These are phyloP conservation scores for Nephrocerus scutellatus DNA, from an alignment of 2,888 invertebrate species.

Conservation along the genomic window DNA sequence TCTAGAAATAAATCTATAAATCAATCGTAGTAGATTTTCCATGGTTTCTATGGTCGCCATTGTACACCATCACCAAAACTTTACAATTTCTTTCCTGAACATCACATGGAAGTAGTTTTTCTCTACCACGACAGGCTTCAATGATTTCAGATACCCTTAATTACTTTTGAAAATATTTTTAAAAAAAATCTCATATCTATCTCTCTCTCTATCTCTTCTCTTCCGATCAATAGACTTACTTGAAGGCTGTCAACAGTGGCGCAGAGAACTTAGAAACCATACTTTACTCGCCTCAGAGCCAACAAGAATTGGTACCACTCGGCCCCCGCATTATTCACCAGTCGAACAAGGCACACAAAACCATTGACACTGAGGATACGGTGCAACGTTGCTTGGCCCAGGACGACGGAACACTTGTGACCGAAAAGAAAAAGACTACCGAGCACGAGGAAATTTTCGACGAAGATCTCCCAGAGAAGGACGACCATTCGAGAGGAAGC, in stretches of 20 bases:
- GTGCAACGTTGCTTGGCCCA: conserved; percentile 68
- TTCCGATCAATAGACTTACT: conserved; percentile 55
- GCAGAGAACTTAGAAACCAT: conserved; percentile 65
- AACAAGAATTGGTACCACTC: conserved; percentile 56
- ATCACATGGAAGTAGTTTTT: no score
- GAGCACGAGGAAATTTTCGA: conserved; percentile 80
- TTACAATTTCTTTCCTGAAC: no score
- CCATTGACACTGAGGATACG: conserved; percentile 80
- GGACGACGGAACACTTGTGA: conserved; percentile 77
- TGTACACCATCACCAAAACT: no score
- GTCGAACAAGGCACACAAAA: conserved; percentile 68
- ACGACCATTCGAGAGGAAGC: conserved; percentile 41
- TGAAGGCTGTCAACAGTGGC: conserved; percentile 62
- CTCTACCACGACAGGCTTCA: no score
- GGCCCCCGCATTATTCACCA: conserved; percentile 70
- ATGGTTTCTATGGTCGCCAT: no score
- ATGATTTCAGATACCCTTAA: no score
- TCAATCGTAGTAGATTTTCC: no score
- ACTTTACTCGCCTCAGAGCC: conserved; percentile 56
- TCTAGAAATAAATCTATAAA: no score
- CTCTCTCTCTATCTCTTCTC: conserved; percentile 6
- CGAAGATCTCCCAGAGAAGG: conserved; percentile 66
- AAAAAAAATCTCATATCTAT: not conserved
- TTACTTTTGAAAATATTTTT: conserved; percentile 3
- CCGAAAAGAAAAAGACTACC: conserved; percentile 74